These are phyloP conservation scores for Neotoma lepida DNA, from an alignment of 2,113 vertebrate genomes.

Conservation along the genomic window DNA sequence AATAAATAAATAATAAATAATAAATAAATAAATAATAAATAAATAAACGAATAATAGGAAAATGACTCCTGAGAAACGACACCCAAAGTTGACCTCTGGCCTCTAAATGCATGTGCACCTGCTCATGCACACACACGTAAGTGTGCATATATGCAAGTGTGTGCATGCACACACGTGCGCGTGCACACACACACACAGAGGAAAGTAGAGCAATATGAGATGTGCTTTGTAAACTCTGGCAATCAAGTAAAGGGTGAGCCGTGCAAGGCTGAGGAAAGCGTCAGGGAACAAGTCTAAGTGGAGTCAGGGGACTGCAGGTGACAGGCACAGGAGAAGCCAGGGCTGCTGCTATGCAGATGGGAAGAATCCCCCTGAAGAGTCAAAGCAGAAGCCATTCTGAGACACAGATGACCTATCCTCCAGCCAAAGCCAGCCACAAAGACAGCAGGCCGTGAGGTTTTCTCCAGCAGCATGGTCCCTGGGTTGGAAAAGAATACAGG, in stretches of 20 bases:
- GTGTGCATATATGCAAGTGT: too few species aligned
- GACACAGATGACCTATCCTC: neutral
- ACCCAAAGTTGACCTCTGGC: neutral
- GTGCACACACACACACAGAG: neutral
- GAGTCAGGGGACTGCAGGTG: neutral
- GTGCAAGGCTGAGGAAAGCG: neutral
- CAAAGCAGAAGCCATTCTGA: neutral
- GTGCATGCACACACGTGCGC: neutral
- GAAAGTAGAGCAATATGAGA: neutral
- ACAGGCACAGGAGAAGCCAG: neutral
- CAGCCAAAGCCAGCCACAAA: neutral
- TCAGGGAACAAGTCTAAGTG: neutral
- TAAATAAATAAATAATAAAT: too few species aligned
- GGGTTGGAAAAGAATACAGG: neutral
- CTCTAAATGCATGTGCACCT: too few species aligned
- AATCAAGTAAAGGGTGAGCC: neutral
- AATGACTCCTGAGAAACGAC: neutral
- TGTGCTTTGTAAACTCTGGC: neutral
- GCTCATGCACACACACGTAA: neutral
- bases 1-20: neutral
- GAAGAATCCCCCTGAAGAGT: neutral
- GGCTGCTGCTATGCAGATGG: accelerated
- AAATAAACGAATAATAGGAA: too few species aligned
- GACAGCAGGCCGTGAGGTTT: neutral
- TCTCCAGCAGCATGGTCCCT: neutral